phyloP scores from a whole-genome alignment of 2,888 invertebrate species.

The Drosophila monieri region DNA sequence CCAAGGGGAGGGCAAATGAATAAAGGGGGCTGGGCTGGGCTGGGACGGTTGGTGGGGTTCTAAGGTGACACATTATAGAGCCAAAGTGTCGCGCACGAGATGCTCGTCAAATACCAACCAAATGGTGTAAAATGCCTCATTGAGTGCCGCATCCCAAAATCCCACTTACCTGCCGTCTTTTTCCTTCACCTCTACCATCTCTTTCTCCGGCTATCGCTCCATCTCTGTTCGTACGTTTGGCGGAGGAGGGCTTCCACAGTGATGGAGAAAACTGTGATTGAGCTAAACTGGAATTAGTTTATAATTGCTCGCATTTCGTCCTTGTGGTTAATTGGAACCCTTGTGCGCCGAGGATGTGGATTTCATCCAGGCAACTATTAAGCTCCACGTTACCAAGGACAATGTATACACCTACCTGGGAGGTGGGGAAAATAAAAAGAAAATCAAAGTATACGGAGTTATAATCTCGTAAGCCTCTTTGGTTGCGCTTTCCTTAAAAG shows the following conservation, averaged over 20 bases:
- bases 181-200: background rate
- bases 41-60: background rate
- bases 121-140: constrained; percentile 79
- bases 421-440: background rate
- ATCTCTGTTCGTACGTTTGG: constrained; percentile 22
- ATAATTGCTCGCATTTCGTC: constrained; percentile 32
- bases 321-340: constrained; percentile 36
- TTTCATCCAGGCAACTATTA: constrained; percentile 12
- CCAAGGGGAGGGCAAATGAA: background rate
- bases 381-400: constrained; percentile 8
- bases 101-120: constrained; percentile 74
- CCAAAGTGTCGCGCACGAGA: constrained; percentile 33
- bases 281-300: constrained; percentile 39
- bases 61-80: constrained; percentile 30
- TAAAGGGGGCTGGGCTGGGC: background rate
- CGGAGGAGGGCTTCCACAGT: constrained; percentile 13
- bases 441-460: constrained; percentile 20
- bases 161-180: constrained; percentile 17
- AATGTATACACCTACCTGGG: background rate
- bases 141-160: constrained; percentile 54
- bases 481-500: constrained; percentile 24
- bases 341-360: constrained; percentile 5
- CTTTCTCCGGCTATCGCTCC: constrained; percentile 1
- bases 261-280: constrained; percentile 40
- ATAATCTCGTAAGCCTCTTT: constrained; percentile 35